These are phyloP conservation scores for Fabriciana adippe DNA, from an alignment of 2,888 invertebrate genomes.

Conservation along the genomic window DNA sequence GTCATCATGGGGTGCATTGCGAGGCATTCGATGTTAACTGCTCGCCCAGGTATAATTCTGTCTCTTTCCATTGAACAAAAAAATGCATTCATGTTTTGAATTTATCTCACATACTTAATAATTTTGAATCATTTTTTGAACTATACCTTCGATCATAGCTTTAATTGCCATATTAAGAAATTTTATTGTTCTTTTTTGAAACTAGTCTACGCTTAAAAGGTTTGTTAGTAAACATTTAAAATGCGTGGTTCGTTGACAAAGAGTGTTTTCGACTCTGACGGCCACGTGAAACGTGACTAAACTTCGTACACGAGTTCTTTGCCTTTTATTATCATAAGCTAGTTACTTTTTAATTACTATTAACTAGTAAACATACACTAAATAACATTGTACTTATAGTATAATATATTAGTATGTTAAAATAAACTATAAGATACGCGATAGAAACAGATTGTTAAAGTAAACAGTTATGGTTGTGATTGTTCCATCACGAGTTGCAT, in stretches of 20 bases:
- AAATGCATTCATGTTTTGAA: background rate
- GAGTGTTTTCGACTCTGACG: slow-evolving; percentile 62
- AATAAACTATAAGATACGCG: background rate
- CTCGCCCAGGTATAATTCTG: slow-evolving; percentile 47
- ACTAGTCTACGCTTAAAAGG: slow-evolving; percentile 35
- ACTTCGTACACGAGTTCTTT: slow-evolving; percentile 19
- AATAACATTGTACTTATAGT: background rate
- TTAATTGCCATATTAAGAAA: no score
- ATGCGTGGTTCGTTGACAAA: slow-evolving; percentile 54
- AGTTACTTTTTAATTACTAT: slow-evolving; percentile 1
- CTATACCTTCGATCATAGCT: slow-evolving; percentile 27
- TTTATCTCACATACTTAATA: background rate
- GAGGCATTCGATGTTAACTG: slow-evolving; percentile 37
- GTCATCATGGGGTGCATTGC: slow-evolving; percentile 77
- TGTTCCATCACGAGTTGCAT: slow-evolving; percentile 16
- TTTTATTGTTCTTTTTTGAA: no score
- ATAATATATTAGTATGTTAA: no score
- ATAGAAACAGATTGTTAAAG: background rate
- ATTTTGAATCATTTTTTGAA: background rate
- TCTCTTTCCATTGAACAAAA: slow-evolving; percentile 44
- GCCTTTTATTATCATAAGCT: slow-evolving; percentile 3
- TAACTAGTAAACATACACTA: background rate
- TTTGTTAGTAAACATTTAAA: slow-evolving; percentile 65
- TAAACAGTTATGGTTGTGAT: background rate
- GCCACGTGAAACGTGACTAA: slow-evolving; percentile 54